Evolutionary conservation across 2,888 invertebrate genomes (phyloP), one percentile per base, ranked within the genome.

Genomic region (Dione vanillae): DNA sequence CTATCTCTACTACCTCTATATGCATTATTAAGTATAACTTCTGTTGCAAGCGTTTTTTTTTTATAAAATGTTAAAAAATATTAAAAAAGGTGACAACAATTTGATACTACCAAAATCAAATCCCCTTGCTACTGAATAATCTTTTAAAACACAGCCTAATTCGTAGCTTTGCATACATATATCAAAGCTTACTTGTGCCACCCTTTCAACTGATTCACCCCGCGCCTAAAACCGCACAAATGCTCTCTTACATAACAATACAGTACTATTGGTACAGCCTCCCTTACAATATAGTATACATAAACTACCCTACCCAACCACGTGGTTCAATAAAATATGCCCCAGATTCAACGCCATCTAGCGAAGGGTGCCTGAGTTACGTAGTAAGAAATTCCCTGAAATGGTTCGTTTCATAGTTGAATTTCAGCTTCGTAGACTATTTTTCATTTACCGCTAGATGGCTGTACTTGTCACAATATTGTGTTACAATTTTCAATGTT

Each of bases 221-320:
- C 82, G 78, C 83, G 81, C 84, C 85, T 87, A 84, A 89, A 90
- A 91, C 91, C 91, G 82, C 92, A 90, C 87, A 88, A 88, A 89
- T 85, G 83, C 85, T 80, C 86, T 88, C 89, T 91, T 91, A 92
- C 91, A 91, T 91, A 92, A 92, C 91, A 91, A 91, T 91, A 56
- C 19, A 88, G 90, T 91, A 87, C 88, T 84, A 88, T 81, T 84
- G 82, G 85, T 86, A 85, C 85, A 85, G 83, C 83, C 82, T 85
- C 83, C 82, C 79, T 85, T 83, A 85, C 84, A 83, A 83, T 10
- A 85, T 83, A 84, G 79, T 75, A 77, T 74, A 78, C 76, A 71
- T 72, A 69, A 70, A 62, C 62, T 43, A 75, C 77, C 65, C 67
- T 65, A 78, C 73, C 74, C 75, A 75, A 82, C 86, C 91, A 91